Conservation (phyloP, 2,888 invertebrate genomes). For the Monoplex corrugatus region DNA sequence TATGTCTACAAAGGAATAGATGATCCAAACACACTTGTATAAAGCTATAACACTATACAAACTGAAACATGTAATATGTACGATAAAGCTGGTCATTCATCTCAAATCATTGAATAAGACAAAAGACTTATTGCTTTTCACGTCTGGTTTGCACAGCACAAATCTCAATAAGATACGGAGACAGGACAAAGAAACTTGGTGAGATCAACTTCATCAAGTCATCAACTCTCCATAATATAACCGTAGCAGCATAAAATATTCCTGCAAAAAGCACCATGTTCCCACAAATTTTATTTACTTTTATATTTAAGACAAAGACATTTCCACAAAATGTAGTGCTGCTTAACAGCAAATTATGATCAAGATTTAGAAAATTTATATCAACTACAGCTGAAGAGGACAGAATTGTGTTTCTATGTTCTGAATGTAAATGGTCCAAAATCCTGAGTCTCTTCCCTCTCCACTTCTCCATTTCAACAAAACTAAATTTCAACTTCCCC, state of each 20-base stretch:
- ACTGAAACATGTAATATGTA: background rate
- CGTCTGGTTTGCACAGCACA: conserved; percentile 43
- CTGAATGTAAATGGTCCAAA: no score
- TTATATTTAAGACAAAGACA: no score
- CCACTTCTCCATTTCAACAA: no score
- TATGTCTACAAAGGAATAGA: conserved; percentile 24
- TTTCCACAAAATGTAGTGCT: no score
- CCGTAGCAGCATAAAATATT: background rate
- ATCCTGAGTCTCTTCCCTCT: no score
- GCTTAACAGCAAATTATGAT: no score
- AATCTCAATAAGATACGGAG: conserved; percentile 35
- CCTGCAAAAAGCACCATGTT: no score
- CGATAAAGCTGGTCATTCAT: conserved; percentile 28
- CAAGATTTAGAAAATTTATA: no score
- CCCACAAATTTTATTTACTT: no score
- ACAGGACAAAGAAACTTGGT: background rate
- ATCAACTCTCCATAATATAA: conserved; percentile 31
- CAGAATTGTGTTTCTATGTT: no score
- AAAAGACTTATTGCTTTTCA: conserved; percentile 41
- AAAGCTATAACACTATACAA: conserved; percentile 38
- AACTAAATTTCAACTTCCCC: no score
- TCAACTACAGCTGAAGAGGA: no score
- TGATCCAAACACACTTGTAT: background rate
- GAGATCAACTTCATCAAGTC: conserved; percentile 17
- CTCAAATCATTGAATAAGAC: background rate